phyloP scores from a whole-genome alignment of 2,113 vertebrate genomes.

The Toxotes jaculatrix region DNA sequence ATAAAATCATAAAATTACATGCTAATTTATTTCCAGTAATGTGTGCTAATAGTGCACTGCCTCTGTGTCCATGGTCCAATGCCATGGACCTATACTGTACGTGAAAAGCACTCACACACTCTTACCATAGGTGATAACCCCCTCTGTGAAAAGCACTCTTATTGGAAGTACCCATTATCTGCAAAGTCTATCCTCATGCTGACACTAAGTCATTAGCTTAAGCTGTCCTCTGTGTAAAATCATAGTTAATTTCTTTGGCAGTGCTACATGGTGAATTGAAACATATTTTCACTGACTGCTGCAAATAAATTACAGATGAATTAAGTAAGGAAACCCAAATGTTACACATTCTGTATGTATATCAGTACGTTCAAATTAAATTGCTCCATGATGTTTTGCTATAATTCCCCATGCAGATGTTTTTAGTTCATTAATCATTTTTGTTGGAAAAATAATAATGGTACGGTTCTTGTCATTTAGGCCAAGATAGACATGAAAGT shows the following conservation, averaged over 20 bases:
- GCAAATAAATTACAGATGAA: slow-evolving; percentile 37
- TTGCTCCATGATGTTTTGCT: not conserved
- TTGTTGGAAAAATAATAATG: not conserved
- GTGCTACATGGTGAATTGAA: slow-evolving; percentile 48
- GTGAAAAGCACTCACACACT: slow-evolving; percentile 81
- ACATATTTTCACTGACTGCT: slow-evolving; percentile 48
- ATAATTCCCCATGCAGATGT: not conserved
- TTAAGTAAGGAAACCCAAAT: not conserved
- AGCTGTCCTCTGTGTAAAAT: slow-evolving; percentile 78
- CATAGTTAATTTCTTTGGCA: slow-evolving; percentile 68
- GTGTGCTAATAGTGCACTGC: slow-evolving; percentile 70
- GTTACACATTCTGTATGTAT: not conserved
- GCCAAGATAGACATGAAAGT: not conserved
- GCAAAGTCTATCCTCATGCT: slow-evolving; percentile 75
- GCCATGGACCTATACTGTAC: slow-evolving; percentile 62
- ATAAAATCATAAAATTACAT: slow-evolving; percentile 76
- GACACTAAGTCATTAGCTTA: slow-evolving; percentile 81
- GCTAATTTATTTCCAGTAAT: slow-evolving; percentile 78
- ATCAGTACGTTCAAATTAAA: not conserved
- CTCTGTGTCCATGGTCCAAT: slow-evolving; percentile 71
- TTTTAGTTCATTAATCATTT: not conserved
- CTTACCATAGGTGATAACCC: slow-evolving; percentile 81
- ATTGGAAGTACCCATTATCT: slow-evolving; percentile 82
- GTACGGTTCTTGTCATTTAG: not conserved
- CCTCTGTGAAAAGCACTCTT: slow-evolving; percentile 81